Conservation (phyloP, 2,888 invertebrate genomes). For the Plutella xylostella region DNA sequence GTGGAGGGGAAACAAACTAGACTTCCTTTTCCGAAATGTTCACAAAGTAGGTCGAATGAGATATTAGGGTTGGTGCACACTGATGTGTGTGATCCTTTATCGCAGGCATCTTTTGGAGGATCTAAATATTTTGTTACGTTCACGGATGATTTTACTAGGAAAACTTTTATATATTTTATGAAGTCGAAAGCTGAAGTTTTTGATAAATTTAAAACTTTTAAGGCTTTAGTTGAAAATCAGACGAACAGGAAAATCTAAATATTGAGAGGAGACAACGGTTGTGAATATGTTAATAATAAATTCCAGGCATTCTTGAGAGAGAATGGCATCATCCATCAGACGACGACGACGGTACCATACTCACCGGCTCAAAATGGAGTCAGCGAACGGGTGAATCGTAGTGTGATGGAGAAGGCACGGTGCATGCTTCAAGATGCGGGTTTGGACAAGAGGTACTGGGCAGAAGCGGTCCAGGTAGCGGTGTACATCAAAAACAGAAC, state of each 20-base stretch:
- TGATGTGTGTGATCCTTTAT: slow-evolving; percentile 16
- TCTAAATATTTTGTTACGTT: neutral
- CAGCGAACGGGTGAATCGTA: neutral
- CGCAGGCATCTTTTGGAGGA: slow-evolving; percentile 9
- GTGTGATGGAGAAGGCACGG: neutral
- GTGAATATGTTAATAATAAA: neutral
- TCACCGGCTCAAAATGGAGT: neutral
- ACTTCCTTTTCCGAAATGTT: slow-evolving; percentile 14
- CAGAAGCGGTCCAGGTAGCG: neutral
- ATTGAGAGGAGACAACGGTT: neutral
- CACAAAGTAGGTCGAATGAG: slow-evolving; percentile 8
- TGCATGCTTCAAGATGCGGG: neutral
- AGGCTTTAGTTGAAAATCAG: neutral
- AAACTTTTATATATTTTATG: neutral
- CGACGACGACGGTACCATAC: neutral
- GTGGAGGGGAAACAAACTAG: slow-evolving; percentile 15
- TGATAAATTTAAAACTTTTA: neutral
- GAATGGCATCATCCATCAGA: neutral
- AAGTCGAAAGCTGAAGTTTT: neutral
- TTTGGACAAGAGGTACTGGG: neutral
- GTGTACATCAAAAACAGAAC: neutral
- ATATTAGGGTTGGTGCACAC: slow-evolving; percentile 15
- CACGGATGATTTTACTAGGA: neutral
- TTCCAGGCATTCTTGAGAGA: neutral
- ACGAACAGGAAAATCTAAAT: neutral